Conservation (phyloP, 1,140 invertebrate species). For the Bathynomus jamesi region DNA sequence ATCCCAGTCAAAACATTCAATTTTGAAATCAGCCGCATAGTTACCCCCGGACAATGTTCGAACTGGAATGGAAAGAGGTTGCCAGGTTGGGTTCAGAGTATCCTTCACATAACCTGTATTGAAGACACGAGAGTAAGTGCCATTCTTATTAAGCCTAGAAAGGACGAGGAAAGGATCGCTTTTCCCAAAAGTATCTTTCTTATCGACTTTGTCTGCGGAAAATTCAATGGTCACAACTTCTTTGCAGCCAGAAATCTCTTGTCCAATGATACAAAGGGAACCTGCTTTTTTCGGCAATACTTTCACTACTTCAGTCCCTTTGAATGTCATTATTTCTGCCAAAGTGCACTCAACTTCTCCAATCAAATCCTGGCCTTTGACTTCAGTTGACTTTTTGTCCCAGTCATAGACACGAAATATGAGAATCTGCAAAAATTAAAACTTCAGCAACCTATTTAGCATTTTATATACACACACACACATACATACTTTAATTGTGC, state of each 20-base stretch:
- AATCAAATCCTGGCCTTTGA: constrained; percentile 10
- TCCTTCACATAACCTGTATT: constrained; percentile 52
- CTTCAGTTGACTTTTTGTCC: constrained; percentile 8
- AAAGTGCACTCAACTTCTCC: constrained; percentile 4
- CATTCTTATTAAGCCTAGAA: constrained; percentile 47
- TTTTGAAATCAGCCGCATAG: constrained; percentile 45
- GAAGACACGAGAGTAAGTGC: constrained; percentile 49
- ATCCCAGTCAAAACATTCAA: constrained; percentile 48
- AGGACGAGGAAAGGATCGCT: constrained; percentile 52
- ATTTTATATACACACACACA: too few species aligned
- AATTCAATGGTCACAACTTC: constrained; percentile 48
- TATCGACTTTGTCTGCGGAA: constrained; percentile 47
- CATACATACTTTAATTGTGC: too few species aligned
- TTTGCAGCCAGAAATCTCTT: constrained; percentile 48
- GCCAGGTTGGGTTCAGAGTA: constrained; percentile 52
- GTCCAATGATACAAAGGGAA: constrained; percentile 45
- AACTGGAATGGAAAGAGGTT: constrained; percentile 46
- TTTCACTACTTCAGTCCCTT: too few species aligned
- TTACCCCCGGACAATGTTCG: constrained; percentile 50
- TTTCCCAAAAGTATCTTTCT: constrained; percentile 52
- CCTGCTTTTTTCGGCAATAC: too few species aligned
- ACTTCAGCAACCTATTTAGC: too few species aligned
- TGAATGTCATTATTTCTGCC: constrained; percentile 24
- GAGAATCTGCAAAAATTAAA: constrained; percentile 5
- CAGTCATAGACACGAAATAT: constrained; percentile 12